phyloP scores from a whole-genome alignment of 2,113 vertebrate species.

The Climacteris rufus region DNA sequence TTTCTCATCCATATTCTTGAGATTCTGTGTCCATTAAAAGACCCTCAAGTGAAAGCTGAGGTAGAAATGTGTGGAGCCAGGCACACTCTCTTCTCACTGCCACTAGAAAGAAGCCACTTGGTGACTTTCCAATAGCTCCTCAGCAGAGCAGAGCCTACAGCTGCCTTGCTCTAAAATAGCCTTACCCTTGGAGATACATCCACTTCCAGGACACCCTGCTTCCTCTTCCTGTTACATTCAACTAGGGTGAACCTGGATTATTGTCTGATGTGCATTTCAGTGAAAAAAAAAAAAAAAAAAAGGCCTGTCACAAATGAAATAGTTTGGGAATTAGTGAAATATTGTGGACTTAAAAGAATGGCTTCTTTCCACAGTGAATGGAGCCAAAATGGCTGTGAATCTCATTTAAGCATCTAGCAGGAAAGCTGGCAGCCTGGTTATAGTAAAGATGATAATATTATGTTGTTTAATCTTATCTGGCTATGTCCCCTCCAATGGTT shows the following conservation, averaged over 20 bases:
- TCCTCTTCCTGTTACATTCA: background rate
- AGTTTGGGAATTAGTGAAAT: background rate
- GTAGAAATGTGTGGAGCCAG: background rate
- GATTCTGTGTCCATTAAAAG: background rate
- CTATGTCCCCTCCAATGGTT: constrained; percentile 43
- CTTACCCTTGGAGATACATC: background rate
- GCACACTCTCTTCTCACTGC: background rate
- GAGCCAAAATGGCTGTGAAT: background rate
- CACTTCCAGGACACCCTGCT: background rate
- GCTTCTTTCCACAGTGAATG: background rate
- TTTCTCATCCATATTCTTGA: background rate
- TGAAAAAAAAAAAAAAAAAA: background rate
- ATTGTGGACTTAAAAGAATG: background rate
- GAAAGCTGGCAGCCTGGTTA: constrained; percentile 26
- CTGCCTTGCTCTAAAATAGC: background rate
- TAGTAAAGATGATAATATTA: constrained; percentile 50
- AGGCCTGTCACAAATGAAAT: background rate
- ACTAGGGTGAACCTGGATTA: background rate
- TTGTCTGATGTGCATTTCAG: background rate
- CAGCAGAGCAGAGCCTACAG: background rate
- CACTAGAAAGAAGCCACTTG: background rate
- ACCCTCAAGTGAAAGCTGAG: background rate
- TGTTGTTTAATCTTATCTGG: constrained; percentile 56
- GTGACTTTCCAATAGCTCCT: background rate
- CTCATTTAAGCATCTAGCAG: constrained; percentile 20